A percentile compares a stretch with the other conserved stretches of the same genome.
Evolutionary conservation across 2,888 invertebrate genomes (phyloP).

Genomic region (Mythimna lalbum): DNA sequence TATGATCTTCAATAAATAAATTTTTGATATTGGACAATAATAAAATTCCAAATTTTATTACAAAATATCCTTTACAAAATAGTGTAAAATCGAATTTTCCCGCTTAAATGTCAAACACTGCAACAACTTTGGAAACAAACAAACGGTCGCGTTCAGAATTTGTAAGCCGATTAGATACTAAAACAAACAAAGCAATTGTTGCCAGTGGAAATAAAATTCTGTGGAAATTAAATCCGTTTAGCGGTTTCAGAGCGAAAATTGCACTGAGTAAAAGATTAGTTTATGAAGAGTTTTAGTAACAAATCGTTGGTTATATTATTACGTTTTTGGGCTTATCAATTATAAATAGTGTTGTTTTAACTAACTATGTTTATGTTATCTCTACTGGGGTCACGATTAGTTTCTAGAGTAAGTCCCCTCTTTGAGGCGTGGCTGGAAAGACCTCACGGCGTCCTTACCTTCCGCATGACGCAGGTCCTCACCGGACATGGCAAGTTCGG

Average conservation of each 20-base stretch:
- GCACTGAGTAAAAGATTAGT: conserved; percentile 21
- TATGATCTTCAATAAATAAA: conserved; percentile 20
- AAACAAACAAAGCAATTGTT: conserved; percentile 45
- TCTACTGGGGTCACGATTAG: too few relatives aligned
- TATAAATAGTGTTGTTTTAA: not conserved
- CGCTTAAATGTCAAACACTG: conserved; percentile 31
- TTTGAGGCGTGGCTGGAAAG: too few relatives aligned
- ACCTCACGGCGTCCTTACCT: too few relatives aligned
- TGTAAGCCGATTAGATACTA: conserved; percentile 60
- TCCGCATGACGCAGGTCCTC: too few relatives aligned
- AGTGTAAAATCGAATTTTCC: conserved; percentile 36
- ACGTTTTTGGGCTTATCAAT: not conserved
- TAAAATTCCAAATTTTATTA: conserved; percentile 15
- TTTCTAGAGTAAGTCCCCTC: too few relatives aligned
- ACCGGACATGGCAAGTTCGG: too few relatives aligned
- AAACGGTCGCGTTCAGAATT: conserved; percentile 37
- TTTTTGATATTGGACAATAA: not conserved
- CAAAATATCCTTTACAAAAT: conserved; percentile 23
- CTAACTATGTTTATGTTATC: too few relatives aligned
- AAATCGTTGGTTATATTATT: conserved; percentile 14
- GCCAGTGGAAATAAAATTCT: conserved; percentile 43
- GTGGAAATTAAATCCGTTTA: conserved; percentile 36
- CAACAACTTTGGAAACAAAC: conserved; percentile 46
- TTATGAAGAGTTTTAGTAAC: conserved; percentile 11
- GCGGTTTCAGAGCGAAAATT: conserved; percentile 44